Base-by-base conservation (phyloP, 1,140 invertebrate species). In the Zaprionus ghesquierei region DNA sequence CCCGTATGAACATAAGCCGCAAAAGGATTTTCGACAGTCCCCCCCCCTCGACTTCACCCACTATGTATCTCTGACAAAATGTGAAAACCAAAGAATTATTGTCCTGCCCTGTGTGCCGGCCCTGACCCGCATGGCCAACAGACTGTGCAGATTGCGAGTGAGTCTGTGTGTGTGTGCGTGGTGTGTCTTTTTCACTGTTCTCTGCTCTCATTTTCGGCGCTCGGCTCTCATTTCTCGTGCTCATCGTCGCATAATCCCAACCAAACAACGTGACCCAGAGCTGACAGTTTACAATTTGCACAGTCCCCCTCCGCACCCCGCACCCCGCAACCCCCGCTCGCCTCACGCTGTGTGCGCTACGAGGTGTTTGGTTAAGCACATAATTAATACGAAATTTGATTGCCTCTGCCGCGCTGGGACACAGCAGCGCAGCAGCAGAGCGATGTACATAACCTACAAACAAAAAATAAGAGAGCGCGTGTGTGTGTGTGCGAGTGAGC, bases 331-430 rank as follows among this genome's bases (percentile, higher is more conserved):
- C n/a, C 0, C 29, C 0, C 29, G 5, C 10, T 29, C 23, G n/a
- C n/a, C 22, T 20, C 9, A 31, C 25, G 18, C 23, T 53, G 8
- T 13, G 18, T 46, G 41, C 9, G 59, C 44, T 69, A 60, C 49
- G 81, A 85, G 81, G 81, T 86, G 82, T 86, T 86, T 81, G 82
- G 82, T 86, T 86, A 86, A 87, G 82, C 82, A 86, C 82, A 86
- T 86, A 86, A 86, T 86, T 86, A 86, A 86, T 86, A 81, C 82
- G 82, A 86, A 86, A 86, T 86, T 86, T 86, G 82, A 86, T 86
- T 86, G 82, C 82, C 81, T 81, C 56, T 86, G 81, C 74, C 81
- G 81, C 81, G 77, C 29, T 85, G 81, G 81, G 81, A 86, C 78
- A 12, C 49, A 44, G 41, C 22, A n/a, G 54, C 8, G 35, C 27